Conservation (phyloP, 2,888 invertebrate species). For the Eristalinus aeneus region DNA sequence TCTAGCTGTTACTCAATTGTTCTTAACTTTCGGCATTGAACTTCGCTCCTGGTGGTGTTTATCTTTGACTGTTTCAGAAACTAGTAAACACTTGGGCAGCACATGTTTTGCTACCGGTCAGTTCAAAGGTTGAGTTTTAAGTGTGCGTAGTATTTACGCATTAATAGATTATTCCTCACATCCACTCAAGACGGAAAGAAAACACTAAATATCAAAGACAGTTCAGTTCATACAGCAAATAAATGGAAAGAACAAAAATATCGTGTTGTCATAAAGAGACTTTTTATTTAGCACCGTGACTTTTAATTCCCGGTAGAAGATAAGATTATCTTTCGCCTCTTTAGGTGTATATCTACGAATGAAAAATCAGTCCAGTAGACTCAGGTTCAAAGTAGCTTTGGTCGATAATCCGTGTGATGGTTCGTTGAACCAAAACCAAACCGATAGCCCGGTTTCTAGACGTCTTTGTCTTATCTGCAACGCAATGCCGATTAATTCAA, state of each 20-base stretch:
- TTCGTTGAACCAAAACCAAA: neutral
- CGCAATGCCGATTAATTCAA: neutral
- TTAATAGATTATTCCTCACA: neutral
- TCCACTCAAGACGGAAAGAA: neutral
- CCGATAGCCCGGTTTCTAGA: neutral
- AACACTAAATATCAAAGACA: neutral
- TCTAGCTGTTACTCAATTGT: too few relatives aligned
- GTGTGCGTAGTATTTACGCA: too few relatives aligned
- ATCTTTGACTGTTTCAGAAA: too few relatives aligned
- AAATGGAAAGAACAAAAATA: neutral
- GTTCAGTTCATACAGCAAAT: neutral
- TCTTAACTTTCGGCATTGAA: too few relatives aligned
- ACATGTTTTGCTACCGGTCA: too few relatives aligned
- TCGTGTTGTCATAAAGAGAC: neutral
- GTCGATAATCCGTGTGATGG: neutral
- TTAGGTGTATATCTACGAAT: neutral
- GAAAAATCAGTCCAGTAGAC: neutral
- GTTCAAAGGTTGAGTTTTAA: too few relatives aligned
- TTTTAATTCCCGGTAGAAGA: neutral
- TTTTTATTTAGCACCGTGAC: neutral
- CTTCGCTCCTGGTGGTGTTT: too few relatives aligned
- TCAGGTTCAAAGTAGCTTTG: neutral
- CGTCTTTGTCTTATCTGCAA: neutral
- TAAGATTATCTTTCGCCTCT: neutral
- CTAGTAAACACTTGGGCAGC: too few relatives aligned